Evolutionary conservation across 2,797 vertebrate species (phyloP), one percentile per base, ranked within the genome.

Genomic region (Perodicticus potto): DNA sequence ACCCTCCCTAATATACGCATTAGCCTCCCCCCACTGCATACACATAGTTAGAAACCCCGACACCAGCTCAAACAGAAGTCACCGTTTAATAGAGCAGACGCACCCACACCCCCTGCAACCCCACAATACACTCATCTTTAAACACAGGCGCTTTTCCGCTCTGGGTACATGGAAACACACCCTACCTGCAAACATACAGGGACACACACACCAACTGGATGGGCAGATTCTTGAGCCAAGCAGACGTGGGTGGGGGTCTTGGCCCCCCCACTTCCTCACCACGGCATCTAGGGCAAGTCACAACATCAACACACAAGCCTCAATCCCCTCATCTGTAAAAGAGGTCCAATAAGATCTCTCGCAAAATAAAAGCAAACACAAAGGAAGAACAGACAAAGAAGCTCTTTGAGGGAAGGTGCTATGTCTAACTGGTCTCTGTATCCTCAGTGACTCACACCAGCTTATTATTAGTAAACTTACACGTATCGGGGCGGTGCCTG

Each of bases 181-280:
- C 91, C 77, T 55, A 4, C 34, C 32, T 19, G 27, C 82, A 89
- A 83, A 87, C 77, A 92, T 63, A 96, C 74, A 67, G 17, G 40
- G 19, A 80, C 20, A 85, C 77, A 59, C 61, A 55, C 12, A 45
- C 78, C 67, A 45, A 87, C 23, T 61, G 22, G 2, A 73, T 32
- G 25, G 63, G 53, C 10, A 76, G 72, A 37, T 53, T 34, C 5
- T 29, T 22, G 25, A 85, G 25, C 87, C 72, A 85, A 74, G 69
- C 63, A 40, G 77, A 70, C 0, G 1, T 20, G 23, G 57, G 34
- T n/a, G 29, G 22, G 27, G 16, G 9, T 57, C 40, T 70, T 55
- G 57, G 57, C 7, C 59, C 16, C 29, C 11, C 3, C 49, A 14
- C 67, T 65, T 85, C 53, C 45, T 72, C 43, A 49, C 76, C 1